Base-by-base conservation (phyloP, 2,797 vertebrate species). In the Sternotherus odoratus region DNA sequence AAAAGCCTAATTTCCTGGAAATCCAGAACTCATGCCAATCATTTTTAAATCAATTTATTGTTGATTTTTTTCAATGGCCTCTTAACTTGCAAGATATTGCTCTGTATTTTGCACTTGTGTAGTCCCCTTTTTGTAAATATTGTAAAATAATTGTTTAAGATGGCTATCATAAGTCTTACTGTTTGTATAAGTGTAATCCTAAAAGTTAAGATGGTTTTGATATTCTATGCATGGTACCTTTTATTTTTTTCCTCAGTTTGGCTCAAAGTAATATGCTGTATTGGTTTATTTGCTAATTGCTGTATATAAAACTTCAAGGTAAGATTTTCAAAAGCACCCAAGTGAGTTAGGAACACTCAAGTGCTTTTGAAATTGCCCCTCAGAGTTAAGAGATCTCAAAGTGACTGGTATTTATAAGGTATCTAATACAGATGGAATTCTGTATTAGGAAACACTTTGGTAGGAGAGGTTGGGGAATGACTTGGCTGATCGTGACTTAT, bases 251-350 rank as follows among this genome's bases (percentile, higher is more conserved):
- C 85, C 85, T 49, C 56, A 87, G 78, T 92, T 50, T 94, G 85
- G 77, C 89, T 92, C 84, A 80, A 87, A 91, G 92, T 69, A 0
- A n/a, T 94, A 92, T 92, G 80, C 33, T 1, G 0, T 90, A 13
- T 96, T 94, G 81, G 86, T 81, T 91, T 74, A 36, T 33, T 80
- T 60, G 75, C 86, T 95, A 11, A 87, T 78, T 93, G 91, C 94
- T 93, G 83, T 51, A 48, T 81, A 51, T 88, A 88, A 48, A 91
- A 57, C 56, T 90, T 82, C 33, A 33, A 54, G 63, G 72, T 82
- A 39, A 74, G 77, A 36, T 79, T 49, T 17, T 89, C 75, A 89
- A 86, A 78, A 89, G 69, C 17, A 6, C 82, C 21, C 72, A n/a
- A 77, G 39, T 63, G 33, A 85, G 79, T 82, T 87, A 95, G 91